Conservation (phyloP, 2,113 vertebrate species). For the Ceyx cyanopectus region DNA sequence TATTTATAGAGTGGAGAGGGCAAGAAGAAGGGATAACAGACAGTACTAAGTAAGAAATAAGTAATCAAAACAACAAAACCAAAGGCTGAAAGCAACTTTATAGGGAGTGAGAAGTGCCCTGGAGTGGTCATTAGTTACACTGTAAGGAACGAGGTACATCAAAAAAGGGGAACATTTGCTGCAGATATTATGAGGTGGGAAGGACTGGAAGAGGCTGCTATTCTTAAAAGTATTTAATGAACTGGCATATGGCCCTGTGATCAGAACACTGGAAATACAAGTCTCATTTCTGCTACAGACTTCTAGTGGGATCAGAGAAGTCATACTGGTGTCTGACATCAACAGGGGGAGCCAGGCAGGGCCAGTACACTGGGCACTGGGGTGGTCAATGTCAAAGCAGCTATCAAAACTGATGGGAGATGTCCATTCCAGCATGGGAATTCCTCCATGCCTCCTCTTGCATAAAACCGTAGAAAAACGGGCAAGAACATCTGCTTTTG, state of each 20-base stretch:
- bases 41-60: not conserved
- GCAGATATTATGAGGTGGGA: conserved; percentile 33
- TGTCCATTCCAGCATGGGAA: not conserved
- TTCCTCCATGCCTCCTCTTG: not conserved
- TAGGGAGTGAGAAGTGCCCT: conserved; percentile 8
- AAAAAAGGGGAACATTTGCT: conserved; percentile 9
- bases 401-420: not conserved
- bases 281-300: not conserved
- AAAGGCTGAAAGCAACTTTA: conserved; percentile 37
- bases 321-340: not conserved
- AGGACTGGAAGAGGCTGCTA: not conserved
- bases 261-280: not conserved
- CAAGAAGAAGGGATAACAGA: not conserved
- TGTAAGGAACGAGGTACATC: not conserved
- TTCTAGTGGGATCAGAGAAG: not conserved
- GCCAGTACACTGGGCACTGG: not conserved
- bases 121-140: conserved; percentile 26
- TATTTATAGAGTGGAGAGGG: not conserved
- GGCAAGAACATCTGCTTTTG: conserved; percentile 60
- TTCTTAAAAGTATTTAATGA: conserved; percentile 22
- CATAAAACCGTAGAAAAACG: conserved; percentile 24
- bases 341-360: not conserved
- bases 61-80: not conserved
- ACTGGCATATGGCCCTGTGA: conserved; percentile 18
- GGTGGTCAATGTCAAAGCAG: not conserved